Percentiles rank a stretch among this genome's conserved stretches.
Evolutionary conservation across 2,888 invertebrate genomes (phyloP).

Genomic region (Encarsia formosa): DNA sequence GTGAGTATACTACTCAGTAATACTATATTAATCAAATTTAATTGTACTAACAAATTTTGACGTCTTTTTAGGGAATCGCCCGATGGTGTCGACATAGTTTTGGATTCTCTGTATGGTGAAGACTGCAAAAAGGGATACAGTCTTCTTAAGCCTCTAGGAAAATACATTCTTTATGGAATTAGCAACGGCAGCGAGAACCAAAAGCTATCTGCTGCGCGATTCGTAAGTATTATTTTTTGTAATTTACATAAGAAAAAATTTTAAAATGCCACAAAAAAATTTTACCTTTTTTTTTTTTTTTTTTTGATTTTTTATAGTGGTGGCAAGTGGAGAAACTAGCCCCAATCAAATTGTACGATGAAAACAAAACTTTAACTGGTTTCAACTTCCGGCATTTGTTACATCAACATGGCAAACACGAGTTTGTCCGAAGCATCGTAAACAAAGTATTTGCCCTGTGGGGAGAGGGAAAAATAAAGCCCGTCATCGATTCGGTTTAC

Average conservation of each 20-base stretch:
- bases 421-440: slow-evolving; percentile 68
- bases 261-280: too few relatives aligned
- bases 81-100: slow-evolving; percentile 79
- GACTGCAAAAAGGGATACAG: slow-evolving; percentile 82
- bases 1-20: slow-evolving; percentile 57
- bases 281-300: too few relatives aligned
- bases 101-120: slow-evolving; percentile 85
- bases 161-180: slow-evolving; percentile 82
- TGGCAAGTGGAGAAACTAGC: slow-evolving; percentile 91
- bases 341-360: slow-evolving; percentile 82
- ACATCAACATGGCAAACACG: slow-evolving; percentile 71
- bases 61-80: slow-evolving; percentile 58
- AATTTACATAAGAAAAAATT: slow-evolving; percentile 49
- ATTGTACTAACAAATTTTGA: background rate
- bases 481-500: slow-evolving; percentile 80
- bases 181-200: slow-evolving; percentile 88
- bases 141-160: slow-evolving; percentile 82
- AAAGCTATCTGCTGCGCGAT: slow-evolving; percentile 86
- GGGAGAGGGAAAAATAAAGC: slow-evolving; percentile 75
- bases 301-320: slow-evolving; percentile 54
- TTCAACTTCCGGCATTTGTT: slow-evolving; percentile 79
- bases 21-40: too few relatives aligned
- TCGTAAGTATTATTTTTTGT: slow-evolving; percentile 56
- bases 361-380: slow-evolving; percentile 80
- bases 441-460: slow-evolving; percentile 71